Conservation (phyloP, 2,797 vertebrate species). For the Typhlichthys subterraneus region DNA sequence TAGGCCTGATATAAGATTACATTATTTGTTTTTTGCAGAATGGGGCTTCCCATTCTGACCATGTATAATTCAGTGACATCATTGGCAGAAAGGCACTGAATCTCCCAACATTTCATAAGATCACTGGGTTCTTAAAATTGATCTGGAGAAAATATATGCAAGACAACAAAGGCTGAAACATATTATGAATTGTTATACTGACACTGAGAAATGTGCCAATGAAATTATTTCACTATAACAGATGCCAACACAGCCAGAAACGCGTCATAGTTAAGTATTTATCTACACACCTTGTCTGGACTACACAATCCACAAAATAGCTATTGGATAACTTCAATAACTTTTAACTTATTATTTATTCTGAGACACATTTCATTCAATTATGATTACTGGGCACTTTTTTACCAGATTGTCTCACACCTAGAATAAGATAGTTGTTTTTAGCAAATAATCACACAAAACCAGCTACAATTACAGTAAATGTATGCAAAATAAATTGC, state of each 20-base stretch:
- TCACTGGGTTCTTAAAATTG: slow-evolving; percentile 53
- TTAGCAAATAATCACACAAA: no score
- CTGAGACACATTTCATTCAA: no score
- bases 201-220: slow-evolving; percentile 14
- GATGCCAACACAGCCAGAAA: background rate
- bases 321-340: background rate
- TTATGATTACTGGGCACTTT: no score
- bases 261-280: no score
- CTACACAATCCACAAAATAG: background rate
- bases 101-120: slow-evolving; percentile 49
- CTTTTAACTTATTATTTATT: no score
- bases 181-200: slow-evolving; percentile 17
- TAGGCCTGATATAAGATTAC: slow-evolving; percentile 1
- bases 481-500: background rate
- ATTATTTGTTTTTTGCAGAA: slow-evolving; percentile 3
- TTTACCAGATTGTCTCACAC: no score
- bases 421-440: no score
- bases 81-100: slow-evolving; percentile 17
- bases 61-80: slow-evolving; percentile 34
- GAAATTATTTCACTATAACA: background rate
- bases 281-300: background rate
- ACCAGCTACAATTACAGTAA: background rate
- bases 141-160: slow-evolving; percentile 56
- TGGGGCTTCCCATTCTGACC: slow-evolving; percentile 61
- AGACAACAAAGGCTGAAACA: slow-evolving; percentile 27